A percentile compares a stretch with the other conserved stretches of the same genome.
These are phyloP conservation scores for Platycnemis pennipes DNA, from an alignment of 2,888 invertebrate species.

Conservation along the genomic window DNA sequence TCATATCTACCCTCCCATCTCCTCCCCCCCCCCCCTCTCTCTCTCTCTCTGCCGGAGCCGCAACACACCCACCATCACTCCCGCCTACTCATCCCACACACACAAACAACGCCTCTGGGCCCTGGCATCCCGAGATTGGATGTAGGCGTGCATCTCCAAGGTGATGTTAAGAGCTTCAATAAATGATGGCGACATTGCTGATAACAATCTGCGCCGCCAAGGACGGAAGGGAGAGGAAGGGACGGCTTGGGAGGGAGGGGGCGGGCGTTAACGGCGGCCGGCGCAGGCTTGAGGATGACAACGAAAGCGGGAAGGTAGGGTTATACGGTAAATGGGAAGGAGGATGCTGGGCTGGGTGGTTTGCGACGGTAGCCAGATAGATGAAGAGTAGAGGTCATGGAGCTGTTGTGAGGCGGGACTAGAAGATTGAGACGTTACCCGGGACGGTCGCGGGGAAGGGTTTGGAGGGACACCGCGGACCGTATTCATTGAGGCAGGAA, in stretches of 20 bases:
- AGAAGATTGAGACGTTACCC: not conserved
- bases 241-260: not conserved
- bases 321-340: not conserved
- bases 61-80: not conserved
- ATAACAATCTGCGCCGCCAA: conserved; percentile 59
- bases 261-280: not conserved
- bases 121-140: conserved; percentile 27
- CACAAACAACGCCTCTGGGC: not conserved
- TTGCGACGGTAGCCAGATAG: not conserved
- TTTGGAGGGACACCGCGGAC: not conserved
- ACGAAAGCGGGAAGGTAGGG: not conserved
- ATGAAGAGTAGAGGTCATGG: not conserved
- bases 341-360: not conserved
- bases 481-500: not conserved
- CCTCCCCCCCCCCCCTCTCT: not conserved
- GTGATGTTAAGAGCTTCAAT: conserved; percentile 66
- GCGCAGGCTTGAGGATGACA: not conserved
- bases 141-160: conserved; percentile 63
- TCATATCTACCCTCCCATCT: conserved; percentile 8
- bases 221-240: conserved; percentile 13
- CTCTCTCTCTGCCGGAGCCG: not conserved
- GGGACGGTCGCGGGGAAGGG: not conserved
- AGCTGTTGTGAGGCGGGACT: not conserved
- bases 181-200: conserved; percentile 67
- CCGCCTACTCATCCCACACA: not conserved